Conservation (phyloP, 2,113 vertebrate genomes). For the Etheostoma spectabile region DNA sequence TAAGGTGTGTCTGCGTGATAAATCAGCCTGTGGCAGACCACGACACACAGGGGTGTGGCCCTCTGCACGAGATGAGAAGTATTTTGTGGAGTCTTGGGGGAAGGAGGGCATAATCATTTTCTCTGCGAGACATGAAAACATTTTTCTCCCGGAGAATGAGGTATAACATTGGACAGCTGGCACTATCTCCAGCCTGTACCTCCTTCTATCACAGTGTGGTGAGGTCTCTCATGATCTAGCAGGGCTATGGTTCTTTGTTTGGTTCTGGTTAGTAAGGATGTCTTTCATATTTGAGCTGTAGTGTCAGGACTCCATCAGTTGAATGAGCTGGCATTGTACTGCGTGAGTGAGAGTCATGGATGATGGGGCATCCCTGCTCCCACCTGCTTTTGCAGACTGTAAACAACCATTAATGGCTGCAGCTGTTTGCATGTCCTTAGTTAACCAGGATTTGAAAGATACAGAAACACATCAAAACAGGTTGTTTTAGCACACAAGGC, state of each 20-base stretch:
- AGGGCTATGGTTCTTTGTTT: conserved; percentile 43
- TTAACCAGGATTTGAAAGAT: conserved; percentile 71
- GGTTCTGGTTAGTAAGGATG: conserved; percentile 2
- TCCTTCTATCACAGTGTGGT: conserved; percentile 22
- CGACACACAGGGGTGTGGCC: conserved; percentile 59
- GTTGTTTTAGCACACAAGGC: conserved; percentile 71
- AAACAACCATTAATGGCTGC: conserved; percentile 63
- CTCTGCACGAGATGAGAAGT: conserved; percentile 51
- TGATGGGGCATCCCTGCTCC: conserved; percentile 43
- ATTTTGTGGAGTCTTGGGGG: conserved; percentile 50
- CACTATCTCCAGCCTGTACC: conserved; percentile 45
- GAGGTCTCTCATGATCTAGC: conserved; percentile 39
- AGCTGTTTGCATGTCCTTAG: conserved; percentile 64
- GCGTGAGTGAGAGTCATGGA: conserved; percentile 22
- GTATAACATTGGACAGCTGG: conserved; percentile 26
- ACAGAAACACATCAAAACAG: conserved; percentile 57
- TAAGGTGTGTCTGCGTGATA: conserved; percentile 69
- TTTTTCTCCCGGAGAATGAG: conserved; percentile 30
- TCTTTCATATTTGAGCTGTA: conserved; percentile 22
- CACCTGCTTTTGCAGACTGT: conserved; percentile 57
- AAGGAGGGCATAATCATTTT: conserved; percentile 47
- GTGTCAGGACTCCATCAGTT: conserved; percentile 28
- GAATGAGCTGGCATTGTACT: conserved; percentile 45
- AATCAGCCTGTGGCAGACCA: conserved; percentile 69
- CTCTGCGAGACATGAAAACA: conserved; percentile 53